These are phyloP conservation scores for Drosophila asahinai DNA, from an alignment of 1,140 invertebrate genomes.

Conservation along the genomic window DNA sequence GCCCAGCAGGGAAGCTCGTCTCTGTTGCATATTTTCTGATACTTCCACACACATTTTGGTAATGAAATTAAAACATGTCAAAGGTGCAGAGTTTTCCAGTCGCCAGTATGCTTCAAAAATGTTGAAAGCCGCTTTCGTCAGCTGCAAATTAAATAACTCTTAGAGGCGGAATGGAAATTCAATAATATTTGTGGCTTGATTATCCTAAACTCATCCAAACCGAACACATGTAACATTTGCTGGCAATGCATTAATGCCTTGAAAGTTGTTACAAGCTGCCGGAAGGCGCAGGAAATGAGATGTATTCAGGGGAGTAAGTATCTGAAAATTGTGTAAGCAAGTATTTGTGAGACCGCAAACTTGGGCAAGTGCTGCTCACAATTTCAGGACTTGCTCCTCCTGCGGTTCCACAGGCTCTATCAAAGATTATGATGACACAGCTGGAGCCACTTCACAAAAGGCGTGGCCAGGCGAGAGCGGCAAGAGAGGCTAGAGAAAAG, in stretches of 20 bases:
- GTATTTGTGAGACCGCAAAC: conserved; percentile 23
- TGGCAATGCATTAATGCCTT: not conserved
- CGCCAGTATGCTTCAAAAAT: not conserved
- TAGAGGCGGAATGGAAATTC: not conserved
- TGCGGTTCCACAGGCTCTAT: conserved; percentile 17
- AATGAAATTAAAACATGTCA: conserved; percentile 38
- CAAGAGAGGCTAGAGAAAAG: conserved; percentile 35
- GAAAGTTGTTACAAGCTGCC: not conserved
- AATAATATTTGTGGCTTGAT: conserved; percentile 4
- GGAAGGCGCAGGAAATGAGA: not conserved
- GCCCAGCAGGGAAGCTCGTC: not conserved
- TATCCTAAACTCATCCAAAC: not conserved
- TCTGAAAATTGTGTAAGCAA: conserved; percentile 15
- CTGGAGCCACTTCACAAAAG: conserved; percentile 58
- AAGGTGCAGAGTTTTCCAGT: conserved; percentile 4
- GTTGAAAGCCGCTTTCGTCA: not conserved
- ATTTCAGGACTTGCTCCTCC: conserved; percentile 4
- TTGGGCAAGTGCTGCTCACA: not conserved
- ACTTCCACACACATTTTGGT: conserved; percentile 21
- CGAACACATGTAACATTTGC: conserved; percentile 6
- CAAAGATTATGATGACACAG: conserved; percentile 55
- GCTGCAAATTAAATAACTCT: conserved; percentile 15
- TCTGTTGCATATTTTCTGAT: conserved; percentile 5
- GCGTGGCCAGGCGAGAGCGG: not conserved
- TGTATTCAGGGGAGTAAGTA: not conserved